A percentile compares a stretch with the other conserved stretches of the same genome.
These are phyloP conservation scores for Polydrusus tereticollis DNA, from an alignment of 2,888 invertebrate genomes.

Conservation along the genomic window DNA sequence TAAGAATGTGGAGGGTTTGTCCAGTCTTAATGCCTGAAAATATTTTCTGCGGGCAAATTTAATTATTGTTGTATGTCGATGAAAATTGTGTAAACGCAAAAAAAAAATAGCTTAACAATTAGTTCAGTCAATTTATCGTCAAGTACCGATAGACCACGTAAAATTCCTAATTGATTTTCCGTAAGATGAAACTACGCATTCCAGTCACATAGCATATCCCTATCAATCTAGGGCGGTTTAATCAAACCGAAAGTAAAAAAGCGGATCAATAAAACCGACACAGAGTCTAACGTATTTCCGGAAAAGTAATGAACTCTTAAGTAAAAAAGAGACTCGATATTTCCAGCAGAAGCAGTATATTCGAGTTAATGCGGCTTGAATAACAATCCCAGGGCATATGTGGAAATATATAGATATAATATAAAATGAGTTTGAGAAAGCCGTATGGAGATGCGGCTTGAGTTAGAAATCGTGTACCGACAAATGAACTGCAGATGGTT, in stretches of 20 bases:
- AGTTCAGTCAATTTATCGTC: not conserved
- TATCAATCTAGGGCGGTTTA: conserved; percentile 39
- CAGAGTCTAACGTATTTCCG: conserved; percentile 45
- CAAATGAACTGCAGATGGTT: conserved; percentile 37
- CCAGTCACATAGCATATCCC: conserved; percentile 43
- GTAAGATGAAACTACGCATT: conserved; percentile 29
- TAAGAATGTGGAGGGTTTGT: too few relatives aligned
- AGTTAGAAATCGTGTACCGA: conserved; percentile 32
- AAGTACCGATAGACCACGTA: not conserved
- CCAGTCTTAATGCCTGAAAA: too few relatives aligned
- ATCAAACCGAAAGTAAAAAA: conserved; percentile 43
- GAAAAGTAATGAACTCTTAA: conserved; percentile 44
- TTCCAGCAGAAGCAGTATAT: conserved; percentile 35
- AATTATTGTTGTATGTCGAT: too few relatives aligned
- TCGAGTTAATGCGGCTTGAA: conserved; percentile 44
- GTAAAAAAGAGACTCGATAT: conserved; percentile 42
- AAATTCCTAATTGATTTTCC: conserved; percentile 18
- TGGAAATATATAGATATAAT: conserved; percentile 39
- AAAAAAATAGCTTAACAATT: not conserved
- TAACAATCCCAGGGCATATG: conserved; percentile 42
- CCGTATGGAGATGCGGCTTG: conserved; percentile 32
- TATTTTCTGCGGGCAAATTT: too few relatives aligned
- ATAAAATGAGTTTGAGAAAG: conserved; percentile 36
- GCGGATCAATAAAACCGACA: conserved; percentile 41
- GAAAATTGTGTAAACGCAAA: not conserved